Evolutionary conservation across 1,140 invertebrate species (phyloP), one percentile per base, ranked within the genome.

Genomic region (Tetramorium alpestre): DNA sequence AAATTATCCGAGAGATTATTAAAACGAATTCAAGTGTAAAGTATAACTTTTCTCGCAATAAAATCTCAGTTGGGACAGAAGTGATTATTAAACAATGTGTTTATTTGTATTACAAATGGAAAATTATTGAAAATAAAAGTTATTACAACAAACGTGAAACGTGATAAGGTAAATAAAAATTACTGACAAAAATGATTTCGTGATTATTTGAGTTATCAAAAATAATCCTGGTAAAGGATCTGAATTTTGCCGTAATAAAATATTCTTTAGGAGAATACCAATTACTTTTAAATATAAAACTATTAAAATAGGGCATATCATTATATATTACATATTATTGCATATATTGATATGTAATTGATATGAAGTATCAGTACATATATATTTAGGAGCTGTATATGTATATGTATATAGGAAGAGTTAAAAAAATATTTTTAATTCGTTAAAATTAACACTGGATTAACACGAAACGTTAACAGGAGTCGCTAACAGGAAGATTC

Each of bases 331-430:
- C 54, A 60, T 18, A 51, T 78, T 70, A 81, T 81, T 44, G 25
- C 16, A 44, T 54, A 70, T 54, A 70, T 81, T 70, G 78, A 81
- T 81, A 81, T 81, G 78, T 81, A 44, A 81, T 81, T 56, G 76
- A 85, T 69, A 85, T 76, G 54, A 75, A 56, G 38, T 64, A 44
- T 77, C 28, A 51, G 16, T 67, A 47, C 8, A 25, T 64, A 38
- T 64, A 38, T 3, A 47, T 47, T 13, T 58, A 80, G 28, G 38
- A 78, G 67, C 33, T n/a, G 22, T 47, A 41, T 47, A 41, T n/a
- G 11, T 38, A 44, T 54, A 10, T 56, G 22, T 41, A 41, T 69
- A 69, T 51, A 49, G 54, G 41, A 60, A 62, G 51, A 84, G 73
- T 73, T 33, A 49, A 73, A 58, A 73, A 60, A 75, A 47, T 38